phyloP scores from a whole-genome alignment of 2,888 invertebrate species.

The Hybos culiciformis region DNA sequence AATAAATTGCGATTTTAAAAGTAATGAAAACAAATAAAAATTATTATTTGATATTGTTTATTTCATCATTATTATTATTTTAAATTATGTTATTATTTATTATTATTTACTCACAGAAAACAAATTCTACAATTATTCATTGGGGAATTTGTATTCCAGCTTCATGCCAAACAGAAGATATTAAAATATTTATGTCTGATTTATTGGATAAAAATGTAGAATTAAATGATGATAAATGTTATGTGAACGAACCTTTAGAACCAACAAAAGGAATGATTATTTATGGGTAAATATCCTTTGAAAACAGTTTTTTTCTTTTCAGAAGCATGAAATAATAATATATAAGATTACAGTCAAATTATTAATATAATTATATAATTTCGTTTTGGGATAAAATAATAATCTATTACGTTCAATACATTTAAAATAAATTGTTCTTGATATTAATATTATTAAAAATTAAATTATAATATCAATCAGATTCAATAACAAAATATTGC shows the following conservation, averaged over 20 bases:
- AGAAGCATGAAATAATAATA: too few species aligned
- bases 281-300: slow-evolving; percentile 31
- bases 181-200: slow-evolving; percentile 32
- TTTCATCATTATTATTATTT: slow-evolving; percentile 1
- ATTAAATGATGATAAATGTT: slow-evolving; percentile 40
- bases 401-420: too few species aligned
- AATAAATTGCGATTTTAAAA: too few species aligned
- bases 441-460: too few species aligned
- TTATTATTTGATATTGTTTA: background rate
- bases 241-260: slow-evolving; percentile 32
- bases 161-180: slow-evolving; percentile 40
- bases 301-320: too few species aligned
- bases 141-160: slow-evolving; percentile 54
- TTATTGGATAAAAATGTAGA: slow-evolving; percentile 34
- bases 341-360: too few species aligned
- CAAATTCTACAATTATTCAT: slow-evolving; percentile 30
- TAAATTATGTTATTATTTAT: background rate
- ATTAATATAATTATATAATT: too few species aligned
- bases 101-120: slow-evolving; percentile 13
- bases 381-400: too few species aligned
- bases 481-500: too few species aligned
- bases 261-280: slow-evolving; percentile 29
- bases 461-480: too few species aligned
- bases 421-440: too few species aligned
- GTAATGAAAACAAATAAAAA: slow-evolving; percentile 2